Evolutionary conservation across 2,797 vertebrate genomes (phyloP), one percentile per base, ranked within the genome.

Genomic region (Lacerta viridis): DNA sequence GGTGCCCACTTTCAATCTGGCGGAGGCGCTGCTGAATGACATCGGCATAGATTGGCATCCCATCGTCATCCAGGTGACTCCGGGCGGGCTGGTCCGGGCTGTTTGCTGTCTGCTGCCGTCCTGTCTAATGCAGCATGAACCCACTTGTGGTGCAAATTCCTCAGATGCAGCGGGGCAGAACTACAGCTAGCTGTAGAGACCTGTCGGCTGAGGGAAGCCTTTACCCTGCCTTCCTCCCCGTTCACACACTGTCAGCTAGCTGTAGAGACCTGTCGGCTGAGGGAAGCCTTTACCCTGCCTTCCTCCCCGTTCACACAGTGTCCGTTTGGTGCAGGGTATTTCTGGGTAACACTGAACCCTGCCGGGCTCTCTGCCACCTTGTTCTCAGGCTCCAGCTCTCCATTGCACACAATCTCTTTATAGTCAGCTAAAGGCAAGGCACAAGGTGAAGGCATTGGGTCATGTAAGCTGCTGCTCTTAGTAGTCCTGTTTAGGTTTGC

Each of bases 1-100:
- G 99, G 89, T 99, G 99, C 2, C 98, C 98, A 0, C 97, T 98
- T 92, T 99, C 99, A 1, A 99, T 99, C 97, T 99, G 99, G 64
- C 98, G 98, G 91, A 99, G 96, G 88, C 99, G 97, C 95, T 99
- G 98, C 93, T 99, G 99, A 92, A 99, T 97, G 1, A 96, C 96
- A 1, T 99, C 99, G 0, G 96, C 98, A 96, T 99, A 98, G 39
- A 99, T 94, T 0, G 98, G 98, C 96, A 99, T 98, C 50, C 99
- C 99, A 0, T 99, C 99, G 0, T 99, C 98, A 0, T 99, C 99
- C 92, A 99, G 96, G 93, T 99, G 98, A 94, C 98, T 98, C 61
- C 98, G 98, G 41, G 97, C 94, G 0, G 98, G 98, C 91, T 99
- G 98, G 80, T 99, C 99, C 0, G 98, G 98, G 94, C 98, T 99